These are phyloP conservation scores for Chamaetylas fuelleborni DNA, from an alignment of 2,113 vertebrate species.

Conservation along the genomic window DNA sequence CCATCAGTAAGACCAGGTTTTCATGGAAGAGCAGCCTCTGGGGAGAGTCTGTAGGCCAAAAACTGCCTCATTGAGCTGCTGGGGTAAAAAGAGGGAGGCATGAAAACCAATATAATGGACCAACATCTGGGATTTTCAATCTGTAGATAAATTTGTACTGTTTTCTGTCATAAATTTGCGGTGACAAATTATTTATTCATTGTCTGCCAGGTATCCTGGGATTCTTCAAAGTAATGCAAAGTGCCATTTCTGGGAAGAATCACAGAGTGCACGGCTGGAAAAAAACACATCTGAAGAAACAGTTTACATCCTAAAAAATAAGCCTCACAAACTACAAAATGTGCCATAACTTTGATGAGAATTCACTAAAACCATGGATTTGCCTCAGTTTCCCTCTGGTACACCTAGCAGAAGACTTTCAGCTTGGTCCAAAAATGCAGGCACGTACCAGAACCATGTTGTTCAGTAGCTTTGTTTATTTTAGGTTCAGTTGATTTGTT, in stretches of 20 bases:
- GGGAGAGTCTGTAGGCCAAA: neutral
- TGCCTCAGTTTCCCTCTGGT: neutral
- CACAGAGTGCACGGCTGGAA: neutral
- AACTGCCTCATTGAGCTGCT: fast-evolving
- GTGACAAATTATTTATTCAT: neutral
- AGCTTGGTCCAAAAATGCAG: slow-evolving; percentile 40
- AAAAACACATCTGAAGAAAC: neutral
- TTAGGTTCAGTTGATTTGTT: slow-evolving; percentile 69
- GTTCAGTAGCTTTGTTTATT: slow-evolving; percentile 69
- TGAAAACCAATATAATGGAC: neutral
- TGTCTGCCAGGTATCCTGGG: neutral
- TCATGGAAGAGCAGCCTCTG: neutral
- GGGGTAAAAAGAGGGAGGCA: neutral
- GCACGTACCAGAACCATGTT: neutral
- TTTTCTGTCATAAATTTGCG: neutral
- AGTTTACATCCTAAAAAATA: neutral
- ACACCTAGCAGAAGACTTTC: neutral
- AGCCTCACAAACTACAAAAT: neutral
- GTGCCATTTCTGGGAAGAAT: neutral
- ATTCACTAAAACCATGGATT: neutral
- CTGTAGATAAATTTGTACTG: neutral
- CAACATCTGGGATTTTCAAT: neutral
- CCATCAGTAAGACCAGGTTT: neutral
- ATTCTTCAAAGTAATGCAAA: neutral
- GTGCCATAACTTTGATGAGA: neutral